phyloP scores from a whole-genome alignment of 2,113 vertebrate genomes.

The Siniperca knerii region DNA sequence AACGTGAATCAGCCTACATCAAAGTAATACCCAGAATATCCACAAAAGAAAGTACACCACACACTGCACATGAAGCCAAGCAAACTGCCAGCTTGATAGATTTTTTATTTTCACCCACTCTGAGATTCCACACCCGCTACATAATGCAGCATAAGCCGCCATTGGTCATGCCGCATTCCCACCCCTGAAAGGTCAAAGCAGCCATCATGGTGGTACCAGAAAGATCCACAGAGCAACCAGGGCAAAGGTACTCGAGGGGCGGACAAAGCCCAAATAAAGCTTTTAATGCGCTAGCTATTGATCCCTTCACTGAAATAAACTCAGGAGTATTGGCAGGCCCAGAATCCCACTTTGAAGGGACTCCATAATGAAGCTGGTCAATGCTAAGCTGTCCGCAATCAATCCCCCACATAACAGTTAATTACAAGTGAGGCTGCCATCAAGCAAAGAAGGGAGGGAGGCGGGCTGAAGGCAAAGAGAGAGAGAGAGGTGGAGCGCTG shows the following conservation, averaged over 20 bases:
- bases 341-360: constrained; percentile 87
- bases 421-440: constrained; percentile 85
- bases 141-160: constrained; percentile 17
- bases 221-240: constrained; percentile 68
- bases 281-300: constrained; percentile 86
- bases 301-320: constrained; percentile 86
- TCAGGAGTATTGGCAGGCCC: constrained; percentile 85
- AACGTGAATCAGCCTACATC: constrained; percentile 37
- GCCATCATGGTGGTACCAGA: constrained; percentile 53
- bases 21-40: constrained; percentile 38
- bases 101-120: constrained; percentile 21
- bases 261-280: constrained; percentile 86
- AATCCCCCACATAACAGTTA: constrained; percentile 87
- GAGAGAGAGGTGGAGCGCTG: constrained; percentile 57
- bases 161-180: constrained; percentile 31
- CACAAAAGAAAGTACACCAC: constrained; percentile 14
- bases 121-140: constrained; percentile 19
- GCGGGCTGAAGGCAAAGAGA: constrained; percentile 61
- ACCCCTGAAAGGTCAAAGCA: constrained; percentile 47
- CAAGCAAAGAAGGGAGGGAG: constrained; percentile 65
- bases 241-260: constrained; percentile 77
- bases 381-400: constrained; percentile 88
- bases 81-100: constrained; percentile 7
- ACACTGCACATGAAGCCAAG: constrained; percentile 18
- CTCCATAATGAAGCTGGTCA: constrained; percentile 89